phyloP scores from a whole-genome alignment of 1,140 invertebrate genomes.

The Philotrypesis tridentata region DNA sequence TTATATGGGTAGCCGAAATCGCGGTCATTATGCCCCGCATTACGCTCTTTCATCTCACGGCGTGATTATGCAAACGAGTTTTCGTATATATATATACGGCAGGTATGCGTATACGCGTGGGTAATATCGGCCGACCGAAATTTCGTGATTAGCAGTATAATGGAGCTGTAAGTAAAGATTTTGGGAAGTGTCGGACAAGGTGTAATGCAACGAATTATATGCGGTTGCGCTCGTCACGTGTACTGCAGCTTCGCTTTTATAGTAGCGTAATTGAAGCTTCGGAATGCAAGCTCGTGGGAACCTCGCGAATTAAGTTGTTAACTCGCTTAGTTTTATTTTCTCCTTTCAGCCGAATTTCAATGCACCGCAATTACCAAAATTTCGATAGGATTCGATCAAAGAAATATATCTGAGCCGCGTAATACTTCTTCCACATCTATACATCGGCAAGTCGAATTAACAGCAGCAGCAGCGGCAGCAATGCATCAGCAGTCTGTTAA shows the following conservation, averaged over 20 bases:
- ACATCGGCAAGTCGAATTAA: no score
- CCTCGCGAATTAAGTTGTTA: neutral
- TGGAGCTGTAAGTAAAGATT: neutral
- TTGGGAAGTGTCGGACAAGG: neutral
- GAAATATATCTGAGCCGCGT: neutral
- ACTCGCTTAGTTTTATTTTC: no score
- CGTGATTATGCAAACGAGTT: slow-evolving; percentile 35
- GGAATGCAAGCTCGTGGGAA: neutral
- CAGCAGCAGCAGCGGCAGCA: neutral
- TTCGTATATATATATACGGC: no score
- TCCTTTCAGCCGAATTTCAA: no score
- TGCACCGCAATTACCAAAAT: no score
- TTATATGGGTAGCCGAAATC: slow-evolving; percentile 7
- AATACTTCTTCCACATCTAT: neutral
- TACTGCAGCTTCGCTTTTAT: neutral
- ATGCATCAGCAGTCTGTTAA: neutral
- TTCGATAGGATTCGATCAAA: neutral
- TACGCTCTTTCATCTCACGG: slow-evolving; percentile 1
- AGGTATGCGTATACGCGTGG: neutral
- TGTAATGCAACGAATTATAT: neutral
- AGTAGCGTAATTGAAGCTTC: neutral
- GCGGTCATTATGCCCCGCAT: slow-evolving; percentile 15
- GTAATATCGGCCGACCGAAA: neutral
- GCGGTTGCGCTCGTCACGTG: neutral
- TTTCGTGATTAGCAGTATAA: neutral